These are phyloP conservation scores for Melinopterus prodromus DNA, from an alignment of 2,888 invertebrate genomes.

Conservation along the genomic window DNA sequence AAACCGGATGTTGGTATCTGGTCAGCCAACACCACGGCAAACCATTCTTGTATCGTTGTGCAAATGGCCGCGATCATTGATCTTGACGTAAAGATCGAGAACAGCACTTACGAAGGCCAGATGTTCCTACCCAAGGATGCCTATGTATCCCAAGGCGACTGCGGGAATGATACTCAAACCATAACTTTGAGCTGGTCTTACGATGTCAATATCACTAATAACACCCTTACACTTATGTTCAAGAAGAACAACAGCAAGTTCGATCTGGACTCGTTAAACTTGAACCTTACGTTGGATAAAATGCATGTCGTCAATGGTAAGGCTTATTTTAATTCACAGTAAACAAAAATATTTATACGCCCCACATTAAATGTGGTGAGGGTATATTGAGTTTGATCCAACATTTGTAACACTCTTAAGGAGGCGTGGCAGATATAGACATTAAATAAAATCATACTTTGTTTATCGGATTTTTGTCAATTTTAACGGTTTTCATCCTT, in stretches of 20 bases:
- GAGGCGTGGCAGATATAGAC: too few relatives aligned
- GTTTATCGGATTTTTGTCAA: too few relatives aligned
- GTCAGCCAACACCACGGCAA: slow-evolving; percentile 57
- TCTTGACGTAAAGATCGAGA: slow-evolving; percentile 61
- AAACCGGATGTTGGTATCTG: slow-evolving; percentile 62
- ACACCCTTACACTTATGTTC: slow-evolving; percentile 43
- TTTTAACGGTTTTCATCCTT: too few relatives aligned
- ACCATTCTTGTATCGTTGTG: slow-evolving; percentile 68
- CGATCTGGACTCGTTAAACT: slow-evolving; percentile 41
- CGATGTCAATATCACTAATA: slow-evolving; percentile 29
- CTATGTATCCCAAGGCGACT: slow-evolving; percentile 55
- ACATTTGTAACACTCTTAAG: too few relatives aligned
- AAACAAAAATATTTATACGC: neutral
- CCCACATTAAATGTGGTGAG: too few relatives aligned
- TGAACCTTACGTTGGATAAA: slow-evolving; percentile 38
- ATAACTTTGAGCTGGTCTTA: slow-evolving; percentile 58
- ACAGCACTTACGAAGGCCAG: slow-evolving; percentile 48
- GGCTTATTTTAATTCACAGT: slow-evolving; percentile 9
- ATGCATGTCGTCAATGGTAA: neutral
- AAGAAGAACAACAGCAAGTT: slow-evolving; percentile 45
- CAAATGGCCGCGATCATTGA: slow-evolving; percentile 74
- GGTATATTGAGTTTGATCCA: too few relatives aligned
- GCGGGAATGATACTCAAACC: slow-evolving; percentile 55
- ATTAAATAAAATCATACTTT: too few relatives aligned
- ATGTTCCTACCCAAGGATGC: slow-evolving; percentile 62